Conservation (phyloP, 1,140 invertebrate genomes). For the Plutomurus gul region DNA sequence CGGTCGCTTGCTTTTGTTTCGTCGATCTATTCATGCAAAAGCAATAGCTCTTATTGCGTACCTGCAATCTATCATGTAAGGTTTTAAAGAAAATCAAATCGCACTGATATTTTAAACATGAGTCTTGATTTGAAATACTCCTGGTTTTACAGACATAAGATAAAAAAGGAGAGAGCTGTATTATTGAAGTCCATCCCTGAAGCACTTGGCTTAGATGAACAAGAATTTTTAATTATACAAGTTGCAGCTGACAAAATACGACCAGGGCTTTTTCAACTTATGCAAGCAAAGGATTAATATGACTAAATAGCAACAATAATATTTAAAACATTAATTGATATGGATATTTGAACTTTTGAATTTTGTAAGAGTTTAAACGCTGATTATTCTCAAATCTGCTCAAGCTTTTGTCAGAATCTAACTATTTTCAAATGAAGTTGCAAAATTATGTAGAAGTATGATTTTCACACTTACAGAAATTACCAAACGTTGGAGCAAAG, state of each 20-base stretch:
- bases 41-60: conserved; percentile 47
- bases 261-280: conserved; percentile 39
- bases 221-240: conserved; percentile 49
- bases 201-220: conserved; percentile 42
- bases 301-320: background rate
- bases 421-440: no score
- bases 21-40: conserved; percentile 44
- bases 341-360: background rate
- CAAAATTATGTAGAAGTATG: no score
- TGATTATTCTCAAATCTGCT: no score
- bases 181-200: conserved; percentile 36
- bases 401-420: no score
- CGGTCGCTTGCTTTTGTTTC: conserved; percentile 44
- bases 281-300: conserved; percentile 3
- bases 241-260: conserved; percentile 51
- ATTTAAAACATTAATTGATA: background rate
- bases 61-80: conserved; percentile 47
- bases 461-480: no score
- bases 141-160: conserved; percentile 33
- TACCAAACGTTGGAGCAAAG: no score
- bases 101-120: background rate
- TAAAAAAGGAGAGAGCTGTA: conserved; percentile 32
- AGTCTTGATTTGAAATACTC: background rate
- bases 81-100: background rate
- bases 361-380: no score